A percentile compares a stretch with the other conserved stretches of the same genome.
Conservation (phyloP, 2,797 vertebrate species). For the Zalophus californianus region DNA sequence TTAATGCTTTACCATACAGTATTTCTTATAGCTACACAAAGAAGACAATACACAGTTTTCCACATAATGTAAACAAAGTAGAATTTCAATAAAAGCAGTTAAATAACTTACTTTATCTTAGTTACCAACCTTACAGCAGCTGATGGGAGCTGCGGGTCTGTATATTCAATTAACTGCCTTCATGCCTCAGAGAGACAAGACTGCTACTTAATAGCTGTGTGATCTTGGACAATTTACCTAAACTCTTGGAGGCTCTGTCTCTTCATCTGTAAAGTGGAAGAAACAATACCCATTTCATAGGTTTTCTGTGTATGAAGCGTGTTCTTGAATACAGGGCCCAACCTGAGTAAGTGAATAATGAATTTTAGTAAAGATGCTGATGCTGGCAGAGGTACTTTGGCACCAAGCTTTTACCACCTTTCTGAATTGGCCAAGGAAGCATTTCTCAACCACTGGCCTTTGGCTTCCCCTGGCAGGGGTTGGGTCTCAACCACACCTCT, state of each 20-base stretch:
- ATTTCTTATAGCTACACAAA: neutral
- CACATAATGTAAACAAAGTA: neutral
- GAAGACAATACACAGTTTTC: neutral
- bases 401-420: neutral
- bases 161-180: neutral
- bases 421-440: slow-evolving; percentile 39
- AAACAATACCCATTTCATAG: neutral
- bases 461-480: neutral
- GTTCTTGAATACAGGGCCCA: neutral
- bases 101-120: slow-evolving; percentile 32
- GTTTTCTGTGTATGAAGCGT: neutral
- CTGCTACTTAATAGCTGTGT: neutral
- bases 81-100: neutral
- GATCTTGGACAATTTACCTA: neutral
- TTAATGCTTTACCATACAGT: neutral
- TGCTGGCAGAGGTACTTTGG: neutral
- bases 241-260: neutral
- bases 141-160: neutral
- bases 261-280: neutral
- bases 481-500: slow-evolving; percentile 42
- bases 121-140: neutral
- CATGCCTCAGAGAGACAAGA: neutral
- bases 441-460: slow-evolving; percentile 37
- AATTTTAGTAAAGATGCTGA: neutral
- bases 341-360: neutral